Conservation (phyloP, 1,140 invertebrate genomes). For the Battus philenor region DNA sequence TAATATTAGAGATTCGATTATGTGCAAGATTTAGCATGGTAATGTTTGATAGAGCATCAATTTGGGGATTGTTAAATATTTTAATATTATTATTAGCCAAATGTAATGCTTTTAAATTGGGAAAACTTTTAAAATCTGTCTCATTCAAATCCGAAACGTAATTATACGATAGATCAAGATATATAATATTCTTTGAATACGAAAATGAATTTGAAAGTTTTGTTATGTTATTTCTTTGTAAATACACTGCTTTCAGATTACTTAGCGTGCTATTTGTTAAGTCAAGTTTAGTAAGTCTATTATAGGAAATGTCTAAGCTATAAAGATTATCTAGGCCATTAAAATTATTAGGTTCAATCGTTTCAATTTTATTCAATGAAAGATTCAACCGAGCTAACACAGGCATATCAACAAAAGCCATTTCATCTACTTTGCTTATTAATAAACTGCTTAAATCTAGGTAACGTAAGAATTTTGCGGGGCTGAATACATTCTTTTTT, state of each 20-base stretch:
- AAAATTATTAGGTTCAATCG: conserved; percentile 44
- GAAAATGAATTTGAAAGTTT: conserved; percentile 28
- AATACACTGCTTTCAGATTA: conserved; percentile 40
- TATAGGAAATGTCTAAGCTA: conserved; percentile 52
- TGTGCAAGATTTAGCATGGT: conserved; percentile 33
- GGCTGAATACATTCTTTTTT: conserved; percentile 38
- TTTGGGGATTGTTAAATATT: conserved; percentile 42
- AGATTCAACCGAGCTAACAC: conserved; percentile 47
- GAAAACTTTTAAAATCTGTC: conserved; percentile 21
- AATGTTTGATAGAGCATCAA: conserved; percentile 35
- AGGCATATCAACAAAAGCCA: conserved; percentile 43
- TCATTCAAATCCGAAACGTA: conserved; percentile 28
- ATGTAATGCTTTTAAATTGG: conserved; percentile 34
- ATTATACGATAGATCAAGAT: conserved; percentile 48
- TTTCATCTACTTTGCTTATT: conserved; percentile 38
- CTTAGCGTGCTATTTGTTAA: conserved; percentile 26
- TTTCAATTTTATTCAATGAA: conserved; percentile 43
- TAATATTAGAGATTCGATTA: conserved; percentile 37
- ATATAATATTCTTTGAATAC: conserved; percentile 27
- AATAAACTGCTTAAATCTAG: conserved; percentile 50
- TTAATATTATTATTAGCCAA: conserved; percentile 41
- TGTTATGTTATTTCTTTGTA: conserved; percentile 46
- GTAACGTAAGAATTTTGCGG: conserved; percentile 40
- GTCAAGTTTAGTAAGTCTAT: conserved; percentile 30
- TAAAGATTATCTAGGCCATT: conserved; percentile 40